phyloP scores from a whole-genome alignment of 2,113 vertebrate genomes.

The Zeus faber region DNA sequence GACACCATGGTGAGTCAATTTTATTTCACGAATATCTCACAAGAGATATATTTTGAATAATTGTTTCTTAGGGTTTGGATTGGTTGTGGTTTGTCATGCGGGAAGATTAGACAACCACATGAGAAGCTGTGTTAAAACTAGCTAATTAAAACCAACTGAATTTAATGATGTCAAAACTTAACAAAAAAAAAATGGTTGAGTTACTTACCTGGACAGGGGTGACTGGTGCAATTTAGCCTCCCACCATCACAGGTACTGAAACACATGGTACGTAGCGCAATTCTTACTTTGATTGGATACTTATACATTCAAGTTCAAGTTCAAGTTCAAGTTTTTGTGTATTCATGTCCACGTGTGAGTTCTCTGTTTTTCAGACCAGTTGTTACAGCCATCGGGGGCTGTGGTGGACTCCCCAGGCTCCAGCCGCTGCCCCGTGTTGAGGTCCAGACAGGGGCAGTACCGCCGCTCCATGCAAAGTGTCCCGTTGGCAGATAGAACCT shows the following conservation, averaged over 20 bases:
- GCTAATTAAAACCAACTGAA: no score
- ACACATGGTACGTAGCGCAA: conserved; percentile 21
- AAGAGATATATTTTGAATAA: no score
- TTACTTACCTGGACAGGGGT: conserved; percentile 78
- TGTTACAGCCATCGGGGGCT: conserved; percentile 79
- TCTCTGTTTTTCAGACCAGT: conserved; percentile 75
- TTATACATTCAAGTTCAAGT: not conserved
- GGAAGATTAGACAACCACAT: no score
- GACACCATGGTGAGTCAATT: no score
- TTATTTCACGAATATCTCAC: no score
- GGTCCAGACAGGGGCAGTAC: conserved; percentile 79
- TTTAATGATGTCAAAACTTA: no score
- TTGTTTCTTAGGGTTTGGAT: no score
- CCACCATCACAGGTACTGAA: conserved; percentile 81
- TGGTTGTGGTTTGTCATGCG: no score
- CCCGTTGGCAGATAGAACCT: conserved; percentile 73
- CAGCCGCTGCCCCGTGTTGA: conserved; percentile 62
- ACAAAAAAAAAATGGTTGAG: no score
- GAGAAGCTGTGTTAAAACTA: no score
- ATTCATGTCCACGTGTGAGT: not conserved
- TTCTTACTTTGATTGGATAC: no score
- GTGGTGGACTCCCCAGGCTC: conserved; percentile 52
- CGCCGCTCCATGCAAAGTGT: conserved; percentile 67
- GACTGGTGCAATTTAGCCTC: conserved; percentile 70
- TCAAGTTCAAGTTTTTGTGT: not conserved